Percentiles rank a stretch among this genome's conserved stretches.
Evolutionary conservation across 2,797 vertebrate genomes (phyloP).

Genomic region (Anguilla anguilla): DNA sequence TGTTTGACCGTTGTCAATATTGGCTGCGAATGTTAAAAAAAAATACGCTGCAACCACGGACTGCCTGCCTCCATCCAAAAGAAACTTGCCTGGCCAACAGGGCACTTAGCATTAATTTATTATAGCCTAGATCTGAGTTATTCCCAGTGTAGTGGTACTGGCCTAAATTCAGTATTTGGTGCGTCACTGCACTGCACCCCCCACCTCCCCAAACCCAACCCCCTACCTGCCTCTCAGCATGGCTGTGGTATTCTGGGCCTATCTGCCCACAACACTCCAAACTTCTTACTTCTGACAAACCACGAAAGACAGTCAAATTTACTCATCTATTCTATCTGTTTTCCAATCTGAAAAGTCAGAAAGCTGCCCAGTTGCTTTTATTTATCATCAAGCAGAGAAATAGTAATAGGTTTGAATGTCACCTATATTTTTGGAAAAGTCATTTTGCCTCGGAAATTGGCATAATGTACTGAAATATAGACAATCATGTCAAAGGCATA

Average conservation of each 20-base stretch:
- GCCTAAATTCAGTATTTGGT: conserved; percentile 30
- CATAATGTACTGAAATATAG: neutral
- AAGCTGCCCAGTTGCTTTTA: neutral
- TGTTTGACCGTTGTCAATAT: neutral
- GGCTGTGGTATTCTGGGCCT: conserved; percentile 5
- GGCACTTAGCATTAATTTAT: conserved; percentile 35
- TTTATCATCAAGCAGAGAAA: neutral
- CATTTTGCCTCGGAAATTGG: neutral
- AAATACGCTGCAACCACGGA: neutral
- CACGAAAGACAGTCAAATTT: neutral
- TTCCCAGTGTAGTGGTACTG: conserved; percentile 29
- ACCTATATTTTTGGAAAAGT: neutral
- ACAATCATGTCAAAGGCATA: neutral
- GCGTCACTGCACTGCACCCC: conserved; percentile 1
- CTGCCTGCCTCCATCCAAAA: conserved; percentile 22
- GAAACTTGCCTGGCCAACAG: conserved; percentile 11
- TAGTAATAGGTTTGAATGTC: neutral
- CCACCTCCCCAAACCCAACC: neutral
- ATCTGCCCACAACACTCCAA: neutral
- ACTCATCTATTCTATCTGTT: neutral
- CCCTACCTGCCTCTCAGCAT: neutral
- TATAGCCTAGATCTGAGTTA: conserved; percentile 35
- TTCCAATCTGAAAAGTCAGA: neutral
- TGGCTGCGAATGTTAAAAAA: neutral
- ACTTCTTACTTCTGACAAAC: neutral